A percentile compares a stretch with the other conserved stretches of the same genome.
phyloP scores from a whole-genome alignment of 2,113 vertebrate species.

The Cynocephalus volans region DNA sequence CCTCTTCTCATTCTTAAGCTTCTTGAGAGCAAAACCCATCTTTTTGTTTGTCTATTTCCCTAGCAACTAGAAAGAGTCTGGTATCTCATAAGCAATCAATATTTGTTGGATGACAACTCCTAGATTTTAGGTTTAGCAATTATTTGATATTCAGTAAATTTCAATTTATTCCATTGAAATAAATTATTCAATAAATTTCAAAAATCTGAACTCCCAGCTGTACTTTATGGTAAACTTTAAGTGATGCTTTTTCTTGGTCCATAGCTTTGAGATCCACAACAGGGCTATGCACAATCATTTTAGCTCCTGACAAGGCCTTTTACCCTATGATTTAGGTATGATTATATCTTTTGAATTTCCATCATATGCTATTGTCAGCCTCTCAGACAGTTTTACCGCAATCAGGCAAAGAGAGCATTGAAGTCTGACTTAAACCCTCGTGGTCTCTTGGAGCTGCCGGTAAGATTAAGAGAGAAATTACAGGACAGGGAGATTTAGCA shows the following conservation, averaged over 20 bases:
- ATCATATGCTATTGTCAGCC: background rate
- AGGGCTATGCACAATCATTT: background rate
- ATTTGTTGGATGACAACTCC: background rate
- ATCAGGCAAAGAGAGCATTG: background rate
- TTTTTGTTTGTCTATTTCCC: background rate
- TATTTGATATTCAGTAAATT: background rate
- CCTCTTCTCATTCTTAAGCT: background rate
- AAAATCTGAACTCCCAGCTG: constrained; percentile 4
- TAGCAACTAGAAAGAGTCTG: background rate
- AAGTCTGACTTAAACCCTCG: background rate
- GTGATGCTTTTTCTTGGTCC: background rate
- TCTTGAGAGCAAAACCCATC: constrained; percentile 46
- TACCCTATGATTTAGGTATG: background rate
- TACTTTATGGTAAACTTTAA: background rate
- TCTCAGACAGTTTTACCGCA: background rate
- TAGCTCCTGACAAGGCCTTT: background rate
- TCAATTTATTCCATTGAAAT: background rate
- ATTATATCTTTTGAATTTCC: constrained; percentile 61
- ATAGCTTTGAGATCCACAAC: background rate
- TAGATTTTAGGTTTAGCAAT: constrained; percentile 42
- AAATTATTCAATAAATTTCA: background rate
- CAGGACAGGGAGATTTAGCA: background rate
- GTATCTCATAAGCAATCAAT: background rate
- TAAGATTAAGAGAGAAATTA: background rate
- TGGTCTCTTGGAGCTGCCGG: background rate